Evolutionary conservation across 2,113 vertebrate genomes (phyloP).

Genomic region (Limnothrissa miodon): DNA sequence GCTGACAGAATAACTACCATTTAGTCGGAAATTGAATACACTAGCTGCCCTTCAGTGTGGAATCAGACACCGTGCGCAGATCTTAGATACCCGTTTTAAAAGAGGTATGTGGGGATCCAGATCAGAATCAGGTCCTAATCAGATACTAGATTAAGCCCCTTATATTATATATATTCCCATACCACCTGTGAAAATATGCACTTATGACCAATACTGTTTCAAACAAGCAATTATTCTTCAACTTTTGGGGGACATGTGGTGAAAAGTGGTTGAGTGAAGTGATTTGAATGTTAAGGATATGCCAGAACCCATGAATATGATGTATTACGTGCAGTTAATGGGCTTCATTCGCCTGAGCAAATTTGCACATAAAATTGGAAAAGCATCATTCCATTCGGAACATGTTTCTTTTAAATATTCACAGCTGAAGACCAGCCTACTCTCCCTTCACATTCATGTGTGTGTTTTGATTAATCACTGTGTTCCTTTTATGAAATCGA

Average conservation of each 20-base stretch:
- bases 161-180: conserved; percentile 15
- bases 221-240: conserved; percentile 37
- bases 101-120: background rate
- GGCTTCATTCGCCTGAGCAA: background rate
- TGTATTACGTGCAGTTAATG: background rate
- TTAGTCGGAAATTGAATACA: background rate
- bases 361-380: background rate
- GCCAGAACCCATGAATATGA: background rate
- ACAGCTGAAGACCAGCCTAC: background rate
- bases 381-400: background rate
- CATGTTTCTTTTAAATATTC: background rate
- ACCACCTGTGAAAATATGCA: conserved; percentile 34
- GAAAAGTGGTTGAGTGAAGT: conserved; percentile 3
- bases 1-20: background rate
- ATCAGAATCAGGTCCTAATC: conserved; percentile 30
- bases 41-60: background rate
- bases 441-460: background rate
- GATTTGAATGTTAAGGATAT: background rate
- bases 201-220: conserved; percentile 32
- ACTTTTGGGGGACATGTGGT: background rate
- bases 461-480: conserved; percentile 6
- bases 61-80: background rate
- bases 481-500: background rate
- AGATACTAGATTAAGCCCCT: conserved; percentile 25
- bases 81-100: background rate